A percentile compares a stretch with the other conserved stretches of the same genome.
Evolutionary conservation across 1,140 invertebrate species (phyloP).

Genomic region (Trachymyrmex cornetzi): DNA sequence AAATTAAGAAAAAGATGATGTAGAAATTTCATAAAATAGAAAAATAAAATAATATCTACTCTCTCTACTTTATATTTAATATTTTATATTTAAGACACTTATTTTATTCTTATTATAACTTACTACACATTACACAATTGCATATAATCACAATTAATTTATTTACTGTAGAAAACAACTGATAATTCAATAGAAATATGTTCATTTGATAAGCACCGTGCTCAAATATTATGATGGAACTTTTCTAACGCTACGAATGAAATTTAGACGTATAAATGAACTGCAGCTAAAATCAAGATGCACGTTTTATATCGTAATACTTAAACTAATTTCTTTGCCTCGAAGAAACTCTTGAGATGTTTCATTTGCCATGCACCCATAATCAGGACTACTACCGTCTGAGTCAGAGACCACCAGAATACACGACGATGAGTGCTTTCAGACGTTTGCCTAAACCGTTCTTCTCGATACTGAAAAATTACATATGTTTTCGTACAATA

Average conservation of each 20-base stretch:
- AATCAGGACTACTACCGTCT: slow-evolving; percentile 95
- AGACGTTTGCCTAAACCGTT: slow-evolving; percentile 98
- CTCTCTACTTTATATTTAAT: no score
- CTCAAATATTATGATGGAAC: slow-evolving; percentile 6
- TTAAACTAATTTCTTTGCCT: slow-evolving; percentile 99
- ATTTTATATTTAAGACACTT: slow-evolving; percentile 1
- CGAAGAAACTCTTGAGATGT: slow-evolving; percentile 99
- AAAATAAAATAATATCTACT: neutral
- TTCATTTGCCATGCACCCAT: slow-evolving; percentile 99
- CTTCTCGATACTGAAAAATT: slow-evolving; percentile 96
- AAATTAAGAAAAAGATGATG: neutral
- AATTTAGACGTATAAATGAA: slow-evolving; percentile 28
- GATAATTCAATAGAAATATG: slow-evolving; percentile 7
- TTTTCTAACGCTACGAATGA: slow-evolving; percentile 1
- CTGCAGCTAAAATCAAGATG: neutral
- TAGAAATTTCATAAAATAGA: neutral
- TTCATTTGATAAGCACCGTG: neutral
- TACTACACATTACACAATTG: slow-evolving; percentile 23
- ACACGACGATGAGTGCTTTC: slow-evolving; percentile 99
- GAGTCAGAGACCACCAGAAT: slow-evolving; percentile 98
- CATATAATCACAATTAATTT: slow-evolving; percentile 22
- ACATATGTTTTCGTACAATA: slow-evolving; percentile 19
- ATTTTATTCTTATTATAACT: slow-evolving; percentile 20
- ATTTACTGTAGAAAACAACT: neutral
- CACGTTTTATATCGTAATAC: neutral